Evolutionary conservation across 1,140 invertebrate genomes (phyloP).

Genomic region (Latrodectus geometricus): DNA sequence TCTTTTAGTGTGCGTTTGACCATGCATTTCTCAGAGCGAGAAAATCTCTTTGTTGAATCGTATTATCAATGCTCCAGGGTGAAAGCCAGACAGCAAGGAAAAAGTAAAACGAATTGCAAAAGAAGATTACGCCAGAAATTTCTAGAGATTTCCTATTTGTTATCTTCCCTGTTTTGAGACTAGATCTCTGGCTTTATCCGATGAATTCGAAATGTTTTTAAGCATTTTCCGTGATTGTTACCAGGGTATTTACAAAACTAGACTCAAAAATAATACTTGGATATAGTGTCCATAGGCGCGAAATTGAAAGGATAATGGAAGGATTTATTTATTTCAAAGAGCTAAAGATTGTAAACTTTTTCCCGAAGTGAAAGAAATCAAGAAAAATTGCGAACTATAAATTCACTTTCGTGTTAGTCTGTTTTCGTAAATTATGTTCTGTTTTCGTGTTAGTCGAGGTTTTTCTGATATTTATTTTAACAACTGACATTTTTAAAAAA

Average conservation of each 20-base stretch:
- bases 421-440: too few species aligned
- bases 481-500: too few species aligned
- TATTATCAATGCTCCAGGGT: slow-evolving; percentile 9
- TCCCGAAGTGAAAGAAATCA: neutral
- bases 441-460: too few species aligned
- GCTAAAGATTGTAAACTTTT: neutral
- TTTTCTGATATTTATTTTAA: too few species aligned
- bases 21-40: slow-evolving; percentile 1
- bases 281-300: neutral
- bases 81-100: neutral
- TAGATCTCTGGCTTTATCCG: neutral
- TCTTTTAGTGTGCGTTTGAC: slow-evolving; percentile 16
- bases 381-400: neutral
- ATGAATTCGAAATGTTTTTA: slow-evolving; percentile 14
- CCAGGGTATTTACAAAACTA: neutral
- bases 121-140: slow-evolving; percentile 8
- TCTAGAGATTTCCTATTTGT: slow-evolving; percentile 6
- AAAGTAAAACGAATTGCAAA: neutral
- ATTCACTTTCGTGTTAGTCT: too few species aligned
- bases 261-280: neutral
- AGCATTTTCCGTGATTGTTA: neutral
- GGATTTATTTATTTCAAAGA: neutral
- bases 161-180: neutral
- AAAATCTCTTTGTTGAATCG: slow-evolving; percentile 17
- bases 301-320: neutral